A percentile compares a stretch with the other conserved stretches of the same genome.
Conservation (phyloP, 2,888 invertebrate species). For the Sinelater perroti region DNA sequence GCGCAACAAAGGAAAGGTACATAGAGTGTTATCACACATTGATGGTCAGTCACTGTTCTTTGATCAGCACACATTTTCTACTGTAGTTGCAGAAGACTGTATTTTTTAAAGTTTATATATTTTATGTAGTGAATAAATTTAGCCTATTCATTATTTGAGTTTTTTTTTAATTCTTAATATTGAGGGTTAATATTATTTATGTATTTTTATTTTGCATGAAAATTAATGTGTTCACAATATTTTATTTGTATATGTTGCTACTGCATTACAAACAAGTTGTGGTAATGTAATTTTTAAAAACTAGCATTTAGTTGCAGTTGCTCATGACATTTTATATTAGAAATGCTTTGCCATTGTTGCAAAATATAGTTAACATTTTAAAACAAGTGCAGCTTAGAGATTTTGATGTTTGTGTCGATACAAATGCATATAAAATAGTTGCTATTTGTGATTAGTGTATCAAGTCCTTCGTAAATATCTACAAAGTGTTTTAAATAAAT, state of each 20-base stretch:
- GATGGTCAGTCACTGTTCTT: constrained; percentile 37
- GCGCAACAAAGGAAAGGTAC: constrained; percentile 58
- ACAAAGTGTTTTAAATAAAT: constrained; percentile 17
- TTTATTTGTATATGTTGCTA: constrained; percentile 22
- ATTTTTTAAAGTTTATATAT: constrained; percentile 22
- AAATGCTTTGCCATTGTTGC: constrained; percentile 6
- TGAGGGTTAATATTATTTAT: constrained; percentile 13
- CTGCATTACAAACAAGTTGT: constrained; percentile 9
- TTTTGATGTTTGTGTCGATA: neutral
- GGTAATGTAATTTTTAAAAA: constrained; percentile 19
- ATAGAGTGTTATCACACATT: constrained; percentile 36
- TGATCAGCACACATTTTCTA: constrained; percentile 33
- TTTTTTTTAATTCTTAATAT: constrained; percentile 9
- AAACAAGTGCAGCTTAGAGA: neutral
- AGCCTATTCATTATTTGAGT: constrained; percentile 26
- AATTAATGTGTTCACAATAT: constrained; percentile 26
- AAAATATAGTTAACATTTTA: constrained; percentile 16
- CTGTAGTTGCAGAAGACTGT: constrained; percentile 33
- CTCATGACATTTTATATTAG: constrained; percentile 11
- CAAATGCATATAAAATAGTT: constrained; percentile 13
- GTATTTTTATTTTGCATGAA: constrained; percentile 22
- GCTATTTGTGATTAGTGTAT: constrained; percentile 19
- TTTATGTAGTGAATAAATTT: constrained; percentile 12
- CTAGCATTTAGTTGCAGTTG: constrained; percentile 12
- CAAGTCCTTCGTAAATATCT: constrained; percentile 6